phyloP scores from a whole-genome alignment of 2,797 vertebrate genomes.

The Poecilia gillii region DNA sequence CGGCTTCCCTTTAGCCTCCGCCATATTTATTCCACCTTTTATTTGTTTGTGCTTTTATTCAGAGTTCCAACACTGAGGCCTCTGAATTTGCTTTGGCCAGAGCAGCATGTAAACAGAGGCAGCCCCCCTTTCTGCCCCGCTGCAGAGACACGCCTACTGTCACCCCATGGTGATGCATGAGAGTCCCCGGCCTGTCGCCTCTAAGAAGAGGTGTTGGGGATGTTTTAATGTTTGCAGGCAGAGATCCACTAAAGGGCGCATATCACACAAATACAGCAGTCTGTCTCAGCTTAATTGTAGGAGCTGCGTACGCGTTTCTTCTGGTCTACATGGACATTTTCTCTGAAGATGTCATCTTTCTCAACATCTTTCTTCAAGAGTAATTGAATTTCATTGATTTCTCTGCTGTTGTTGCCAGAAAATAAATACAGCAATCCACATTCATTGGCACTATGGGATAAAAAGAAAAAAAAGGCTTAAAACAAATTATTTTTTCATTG shows the following conservation, averaged over 20 bases:
- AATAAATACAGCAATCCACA: background rate
- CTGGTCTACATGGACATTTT: background rate
- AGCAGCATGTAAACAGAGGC: background rate
- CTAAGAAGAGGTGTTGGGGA: background rate
- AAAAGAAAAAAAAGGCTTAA: background rate
- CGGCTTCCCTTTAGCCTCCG: background rate
- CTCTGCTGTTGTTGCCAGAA: background rate
- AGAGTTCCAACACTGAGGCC: background rate
- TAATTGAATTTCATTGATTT: background rate
- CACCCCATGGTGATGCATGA: background rate
- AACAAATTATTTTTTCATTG: background rate
- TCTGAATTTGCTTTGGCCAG: background rate
- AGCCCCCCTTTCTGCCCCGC: background rate
- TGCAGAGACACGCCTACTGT: background rate
- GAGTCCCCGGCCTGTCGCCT: background rate
- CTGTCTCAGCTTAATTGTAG: background rate
- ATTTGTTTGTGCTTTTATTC: background rate
- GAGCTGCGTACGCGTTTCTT: background rate
- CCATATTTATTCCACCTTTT: background rate
- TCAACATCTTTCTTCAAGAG: background rate
- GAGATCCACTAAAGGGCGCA: background rate
- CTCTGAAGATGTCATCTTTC: background rate
- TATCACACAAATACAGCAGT: background rate
- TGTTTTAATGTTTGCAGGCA: background rate
- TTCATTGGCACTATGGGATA: background rate